Evolutionary conservation across 2,888 invertebrate genomes (phyloP), one percentile per base, ranked within the genome.

Genomic region (Palloptera scutellata): DNA sequence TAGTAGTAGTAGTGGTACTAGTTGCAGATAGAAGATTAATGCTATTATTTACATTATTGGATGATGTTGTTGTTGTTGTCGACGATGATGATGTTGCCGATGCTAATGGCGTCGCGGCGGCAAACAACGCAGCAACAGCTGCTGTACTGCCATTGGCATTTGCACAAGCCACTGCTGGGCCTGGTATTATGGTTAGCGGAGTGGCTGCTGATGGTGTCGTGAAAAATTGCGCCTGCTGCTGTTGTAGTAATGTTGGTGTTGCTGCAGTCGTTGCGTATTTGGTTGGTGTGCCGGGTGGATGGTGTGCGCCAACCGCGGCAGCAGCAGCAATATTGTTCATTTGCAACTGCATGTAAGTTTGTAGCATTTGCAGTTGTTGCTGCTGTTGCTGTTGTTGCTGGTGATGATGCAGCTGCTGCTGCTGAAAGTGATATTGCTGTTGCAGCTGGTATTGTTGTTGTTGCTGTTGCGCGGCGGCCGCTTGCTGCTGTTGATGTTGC

Each of bases 1-100:
- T 73, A 68, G 72, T 72, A 73, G 73, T 75, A 78, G 78, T 77
- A 81, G 81, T 79, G 81, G 81, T 78, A 80, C 81, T 82, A 82
- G 81, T 81, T 78, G 79, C 83, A 80, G 81, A 79, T 83, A 83
- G 82, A 84, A 81, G 83, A 82, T 57, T 55, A 40, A 81, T 79
- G 81, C 78, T 81, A 80, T 81, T 83, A 83, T 84, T 83, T 83
- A 83, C 83, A 84, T 84, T 78, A 74, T 78, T 83, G 78, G 78
- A 71, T 79, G 82, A 77, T 81, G 77, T 76, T 70, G 75, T 73
- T 63, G 71, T 67, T 51, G 69, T 69, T 64, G 75, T 67, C 61
- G 77, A 72, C 71, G 76, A 62, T 62, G 73, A 52, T 62, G 72
- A 30, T 72, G 81, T 79, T 61, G 80, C 65, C 75, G 79, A 63